Conservation (phyloP, 1,140 invertebrate genomes). For the Leptopilina clavipes region DNA sequence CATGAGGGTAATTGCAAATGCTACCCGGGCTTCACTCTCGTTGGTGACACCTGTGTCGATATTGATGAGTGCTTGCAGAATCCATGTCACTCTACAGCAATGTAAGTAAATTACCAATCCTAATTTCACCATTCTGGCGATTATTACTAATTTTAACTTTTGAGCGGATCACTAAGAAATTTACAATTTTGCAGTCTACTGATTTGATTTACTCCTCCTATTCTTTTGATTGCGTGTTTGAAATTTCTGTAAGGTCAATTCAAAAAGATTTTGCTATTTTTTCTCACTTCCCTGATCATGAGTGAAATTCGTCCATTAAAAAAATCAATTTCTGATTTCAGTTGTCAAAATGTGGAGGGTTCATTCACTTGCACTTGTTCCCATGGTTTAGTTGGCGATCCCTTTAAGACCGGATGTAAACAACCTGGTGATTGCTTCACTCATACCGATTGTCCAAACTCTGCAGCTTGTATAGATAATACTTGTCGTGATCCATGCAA, state of each 20-base stretch:
- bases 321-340: conserved; percentile 55
- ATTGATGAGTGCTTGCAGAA: conserved; percentile 86
- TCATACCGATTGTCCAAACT: conserved; percentile 86
- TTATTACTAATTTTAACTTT: no score
- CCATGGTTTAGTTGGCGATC: conserved; percentile 87
- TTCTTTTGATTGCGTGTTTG: no score
- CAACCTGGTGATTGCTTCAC: conserved; percentile 87
- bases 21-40: conserved; percentile 81
- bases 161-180: no score
- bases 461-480: conserved; percentile 85
- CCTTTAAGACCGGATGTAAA: conserved; percentile 80
- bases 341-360: conserved; percentile 85
- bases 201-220: no score
- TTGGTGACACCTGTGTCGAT: conserved; percentile 84
- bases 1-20: conserved; percentile 86
- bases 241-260: no score
- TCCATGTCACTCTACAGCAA: conserved; percentile 86
- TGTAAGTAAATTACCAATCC: conserved; percentile 74
- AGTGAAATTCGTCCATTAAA: no score
- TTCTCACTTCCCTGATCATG: not conserved
- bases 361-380: conserved; percentile 85
- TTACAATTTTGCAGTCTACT: no score
- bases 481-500: conserved; percentile 89
- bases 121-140: no score
- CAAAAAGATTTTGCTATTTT: no score